These are phyloP conservation scores for Xerus inauris DNA, from an alignment of 2,113 vertebrate species.

Conservation along the genomic window DNA sequence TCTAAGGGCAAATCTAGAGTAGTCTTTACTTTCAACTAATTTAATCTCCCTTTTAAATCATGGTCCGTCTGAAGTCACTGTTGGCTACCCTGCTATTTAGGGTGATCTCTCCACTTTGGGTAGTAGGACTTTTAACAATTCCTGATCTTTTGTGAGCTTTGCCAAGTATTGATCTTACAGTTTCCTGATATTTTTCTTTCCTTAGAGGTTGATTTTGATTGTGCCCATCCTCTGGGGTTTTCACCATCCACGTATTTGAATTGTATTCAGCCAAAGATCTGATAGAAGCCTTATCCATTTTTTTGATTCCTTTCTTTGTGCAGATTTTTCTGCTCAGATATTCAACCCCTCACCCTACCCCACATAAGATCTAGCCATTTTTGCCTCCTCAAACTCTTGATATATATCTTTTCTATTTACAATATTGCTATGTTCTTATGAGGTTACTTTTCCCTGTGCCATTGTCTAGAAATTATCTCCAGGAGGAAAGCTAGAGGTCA, in stretches of 20 bases:
- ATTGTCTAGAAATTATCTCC: background rate
- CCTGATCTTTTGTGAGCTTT: background rate
- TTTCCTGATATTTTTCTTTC: background rate
- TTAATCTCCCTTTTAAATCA: background rate
- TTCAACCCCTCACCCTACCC: accelerated
- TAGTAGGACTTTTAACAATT: background rate
- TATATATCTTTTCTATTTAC: background rate
- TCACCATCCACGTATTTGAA: background rate
- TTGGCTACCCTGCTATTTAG: background rate
- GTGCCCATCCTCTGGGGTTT: background rate
- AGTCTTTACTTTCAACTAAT: background rate
- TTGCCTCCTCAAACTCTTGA: background rate
- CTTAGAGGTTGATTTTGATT: background rate
- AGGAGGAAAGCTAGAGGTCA: background rate
- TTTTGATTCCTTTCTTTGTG: background rate
- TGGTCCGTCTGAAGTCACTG: background rate
- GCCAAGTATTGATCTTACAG: background rate
- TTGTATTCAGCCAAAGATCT: background rate
- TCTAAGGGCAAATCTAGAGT: background rate
- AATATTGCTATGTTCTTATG: background rate
- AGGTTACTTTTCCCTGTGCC: background rate
- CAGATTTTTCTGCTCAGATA: background rate
- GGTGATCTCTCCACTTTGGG: background rate
- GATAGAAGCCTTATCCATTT: background rate
- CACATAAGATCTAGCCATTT: background rate